Conservation (phyloP, 2,888 invertebrate species). For the Aphidius colemani region DNA sequence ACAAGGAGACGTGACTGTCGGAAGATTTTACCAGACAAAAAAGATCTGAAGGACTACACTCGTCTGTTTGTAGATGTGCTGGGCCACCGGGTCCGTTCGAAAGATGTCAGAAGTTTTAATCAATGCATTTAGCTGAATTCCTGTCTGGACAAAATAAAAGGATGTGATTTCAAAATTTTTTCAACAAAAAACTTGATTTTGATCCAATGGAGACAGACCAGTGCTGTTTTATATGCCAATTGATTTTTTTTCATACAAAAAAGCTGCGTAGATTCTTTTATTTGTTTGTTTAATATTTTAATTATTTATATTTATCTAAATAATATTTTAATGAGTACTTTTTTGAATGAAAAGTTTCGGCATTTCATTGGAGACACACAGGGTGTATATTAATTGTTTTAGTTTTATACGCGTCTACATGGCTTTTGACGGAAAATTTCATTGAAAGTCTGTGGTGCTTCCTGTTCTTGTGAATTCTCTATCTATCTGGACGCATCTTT, state of each 20-base stretch:
- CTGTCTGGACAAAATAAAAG: conserved; percentile 60
- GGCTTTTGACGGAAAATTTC: conserved; percentile 35
- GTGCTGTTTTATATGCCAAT: conserved; percentile 8
- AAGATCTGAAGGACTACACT: conserved; percentile 39
- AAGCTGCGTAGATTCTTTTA: no score
- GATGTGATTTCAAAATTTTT: conserved; percentile 37
- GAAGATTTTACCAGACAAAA: conserved; percentile 40
- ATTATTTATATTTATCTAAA: no score
- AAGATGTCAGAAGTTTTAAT: conserved; percentile 58
- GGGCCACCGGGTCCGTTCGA: conserved; percentile 54
- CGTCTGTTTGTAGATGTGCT: conserved; percentile 48
- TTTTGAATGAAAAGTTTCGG: conserved; percentile 3
- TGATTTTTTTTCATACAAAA: no score
- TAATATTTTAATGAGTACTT: no score
- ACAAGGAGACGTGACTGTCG: conserved; percentile 22
- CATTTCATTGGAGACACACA: background rate
- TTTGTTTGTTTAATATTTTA: no score
- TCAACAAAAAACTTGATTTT: no score
- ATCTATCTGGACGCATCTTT: conserved; percentile 47
- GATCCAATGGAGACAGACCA: no score
- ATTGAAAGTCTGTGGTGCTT: conserved; percentile 55
- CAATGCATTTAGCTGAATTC: conserved; percentile 61
- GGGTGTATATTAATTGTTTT: background rate
- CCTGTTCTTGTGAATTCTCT: conserved; percentile 50
- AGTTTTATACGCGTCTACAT: conserved; percentile 28